These are phyloP conservation scores for Lithophane semibrunnea DNA, from an alignment of 2,888 invertebrate genomes.

Conservation along the genomic window DNA sequence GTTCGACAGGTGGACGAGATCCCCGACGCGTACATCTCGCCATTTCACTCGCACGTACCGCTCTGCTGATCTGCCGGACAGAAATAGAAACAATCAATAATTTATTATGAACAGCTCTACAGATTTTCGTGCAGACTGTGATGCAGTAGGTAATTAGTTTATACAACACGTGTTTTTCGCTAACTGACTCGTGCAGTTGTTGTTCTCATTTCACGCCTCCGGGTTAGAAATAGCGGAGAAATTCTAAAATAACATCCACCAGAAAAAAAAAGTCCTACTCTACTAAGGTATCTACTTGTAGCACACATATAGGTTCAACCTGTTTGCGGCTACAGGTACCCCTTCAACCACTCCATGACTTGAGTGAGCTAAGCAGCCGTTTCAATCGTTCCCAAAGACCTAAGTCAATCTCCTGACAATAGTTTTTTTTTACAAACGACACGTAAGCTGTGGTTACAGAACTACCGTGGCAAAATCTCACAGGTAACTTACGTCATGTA, in stretches of 20 bases:
- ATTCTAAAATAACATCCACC: not conserved
- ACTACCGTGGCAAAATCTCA: constrained; percentile 25
- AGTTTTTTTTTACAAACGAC: not conserved
- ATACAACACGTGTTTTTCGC: constrained; percentile 15
- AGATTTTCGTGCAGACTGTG: constrained; percentile 42
- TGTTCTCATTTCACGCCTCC: constrained; percentile 13
- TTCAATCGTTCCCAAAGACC: not conserved
- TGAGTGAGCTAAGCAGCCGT: no score
- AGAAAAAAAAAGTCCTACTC: not conserved
- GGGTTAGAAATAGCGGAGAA: constrained; percentile 22
- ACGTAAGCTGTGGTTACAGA: not conserved
- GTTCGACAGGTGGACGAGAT: constrained; percentile 98
- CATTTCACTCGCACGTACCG: constrained; percentile 96
- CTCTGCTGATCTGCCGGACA: constrained; percentile 92
- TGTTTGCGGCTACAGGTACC: not conserved
- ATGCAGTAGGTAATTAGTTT: constrained; percentile 30
- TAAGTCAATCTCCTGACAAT: not conserved
- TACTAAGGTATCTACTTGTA: not conserved
- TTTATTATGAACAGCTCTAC: constrained; percentile 59
- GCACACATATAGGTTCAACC: not conserved
- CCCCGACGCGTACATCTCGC: constrained; percentile 97
- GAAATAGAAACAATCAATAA: constrained; percentile 64
- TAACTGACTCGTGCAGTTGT: constrained; percentile 1
- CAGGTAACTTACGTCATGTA: constrained; percentile 18
- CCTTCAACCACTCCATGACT: not conserved